phyloP scores from a whole-genome alignment of 2,113 vertebrate species.

The Eptesicus fuscus region DNA sequence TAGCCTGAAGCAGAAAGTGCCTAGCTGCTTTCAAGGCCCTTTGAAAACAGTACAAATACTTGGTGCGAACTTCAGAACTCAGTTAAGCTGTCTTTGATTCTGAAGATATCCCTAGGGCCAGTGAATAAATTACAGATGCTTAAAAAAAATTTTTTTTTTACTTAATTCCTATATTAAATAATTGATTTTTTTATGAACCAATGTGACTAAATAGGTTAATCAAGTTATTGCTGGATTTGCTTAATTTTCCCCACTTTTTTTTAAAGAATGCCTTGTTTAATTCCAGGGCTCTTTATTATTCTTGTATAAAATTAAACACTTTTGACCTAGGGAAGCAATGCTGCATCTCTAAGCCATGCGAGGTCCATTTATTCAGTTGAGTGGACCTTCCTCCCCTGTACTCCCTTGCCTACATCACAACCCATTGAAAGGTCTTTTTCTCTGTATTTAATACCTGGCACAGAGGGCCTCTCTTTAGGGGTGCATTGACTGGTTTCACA shows the following conservation, averaged over 20 bases:
- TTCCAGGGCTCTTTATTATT: background rate
- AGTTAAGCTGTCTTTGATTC: conserved; percentile 68
- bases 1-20: conserved; percentile 67
- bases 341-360: background rate
- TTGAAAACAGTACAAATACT: conserved; percentile 66
- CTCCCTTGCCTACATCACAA: background rate
- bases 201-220: conserved; percentile 69
- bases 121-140: conserved; percentile 70
- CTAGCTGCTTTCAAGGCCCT: conserved; percentile 62
- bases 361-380: background rate
- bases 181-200: conserved; percentile 66
- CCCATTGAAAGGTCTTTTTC: conserved; percentile 28
- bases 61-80: conserved; percentile 70
- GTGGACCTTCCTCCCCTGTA: background rate
- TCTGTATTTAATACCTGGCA: conserved; percentile 39
- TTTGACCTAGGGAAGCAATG: background rate
- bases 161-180: conserved; percentile 65
- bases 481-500: conserved; percentile 28
- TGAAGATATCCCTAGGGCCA: conserved; percentile 59
- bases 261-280: background rate
- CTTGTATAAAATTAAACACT: background rate
- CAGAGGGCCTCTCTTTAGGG: conserved; percentile 1
- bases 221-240: conserved; percentile 66
- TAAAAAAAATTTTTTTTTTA: conserved; percentile 50
- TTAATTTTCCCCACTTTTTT: conserved; percentile 36